Conservation (phyloP, 2,888 invertebrate species). For the Plebejus anna region DNA sequence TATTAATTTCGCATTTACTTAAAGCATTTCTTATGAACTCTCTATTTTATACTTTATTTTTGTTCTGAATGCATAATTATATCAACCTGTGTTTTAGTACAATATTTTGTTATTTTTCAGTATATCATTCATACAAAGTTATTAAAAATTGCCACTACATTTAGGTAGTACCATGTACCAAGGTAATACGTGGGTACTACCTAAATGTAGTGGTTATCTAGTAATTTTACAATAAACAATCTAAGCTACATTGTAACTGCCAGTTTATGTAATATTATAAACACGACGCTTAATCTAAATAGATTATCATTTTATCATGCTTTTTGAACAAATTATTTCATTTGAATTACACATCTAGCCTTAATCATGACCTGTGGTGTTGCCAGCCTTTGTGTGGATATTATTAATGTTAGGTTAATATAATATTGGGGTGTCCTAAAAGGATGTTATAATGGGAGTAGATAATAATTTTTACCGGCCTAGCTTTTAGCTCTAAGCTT, state of each 20-base stretch:
- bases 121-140: not conserved
- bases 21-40: conserved; percentile 29
- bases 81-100: conserved; percentile 20
- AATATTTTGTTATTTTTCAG: not conserved
- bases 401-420: conserved; percentile 1
- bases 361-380: not conserved
- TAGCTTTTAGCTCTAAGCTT: conserved; percentile 10
- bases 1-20: conserved; percentile 71
- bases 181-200: too few relatives aligned
- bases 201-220: not conserved
- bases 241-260: conserved; percentile 3
- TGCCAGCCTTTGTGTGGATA: not conserved
- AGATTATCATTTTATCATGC: not conserved
- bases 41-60: conserved; percentile 27
- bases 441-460: not conserved
- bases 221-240: not conserved
- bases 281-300: not conserved
- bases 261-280: not conserved
- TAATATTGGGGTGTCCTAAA: not conserved
- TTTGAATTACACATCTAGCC: not conserved
- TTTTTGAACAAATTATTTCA: not conserved
- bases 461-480: not conserved
- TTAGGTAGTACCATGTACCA: not conserved
- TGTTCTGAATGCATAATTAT: not conserved
- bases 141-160: not conserved